Evolutionary conservation across 2,797 vertebrate species (phyloP).

Genomic region (Apogon hyalosoma): DNA sequence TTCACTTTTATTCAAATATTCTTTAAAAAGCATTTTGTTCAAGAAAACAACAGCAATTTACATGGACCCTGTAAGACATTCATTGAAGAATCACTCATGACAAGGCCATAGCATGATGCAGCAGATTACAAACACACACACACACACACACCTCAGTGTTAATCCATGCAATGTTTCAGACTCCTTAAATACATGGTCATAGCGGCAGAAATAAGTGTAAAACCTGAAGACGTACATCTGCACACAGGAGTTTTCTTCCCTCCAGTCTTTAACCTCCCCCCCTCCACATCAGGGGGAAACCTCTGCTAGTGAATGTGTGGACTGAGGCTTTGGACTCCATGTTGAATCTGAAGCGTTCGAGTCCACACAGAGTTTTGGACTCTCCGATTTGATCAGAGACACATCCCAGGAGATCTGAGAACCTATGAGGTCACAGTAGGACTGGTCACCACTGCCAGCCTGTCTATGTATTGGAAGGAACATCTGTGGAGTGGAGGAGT

Average conservation of each 20-base stretch:
- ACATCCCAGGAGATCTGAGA: slow-evolving; percentile 84
- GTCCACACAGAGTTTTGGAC: slow-evolving; percentile 72
- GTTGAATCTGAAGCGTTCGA: slow-evolving; percentile 69
- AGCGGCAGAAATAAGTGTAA: background rate
- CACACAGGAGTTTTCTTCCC: background rate
- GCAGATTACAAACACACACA: too few species aligned
- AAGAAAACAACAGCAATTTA: background rate
- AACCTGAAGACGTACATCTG: background rate
- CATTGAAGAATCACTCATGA: background rate
- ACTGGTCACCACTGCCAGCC: slow-evolving; percentile 56
- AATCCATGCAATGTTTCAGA: background rate
- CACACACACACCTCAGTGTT: background rate
- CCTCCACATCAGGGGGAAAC: slow-evolving; percentile 50
- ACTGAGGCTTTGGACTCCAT: slow-evolving; percentile 71
- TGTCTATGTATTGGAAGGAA: slow-evolving; percentile 51
- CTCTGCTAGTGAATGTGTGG: slow-evolving; percentile 45
- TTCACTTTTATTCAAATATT: slow-evolving; percentile 53
- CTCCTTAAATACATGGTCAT: background rate
- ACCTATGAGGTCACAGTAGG: slow-evolving; percentile 59
- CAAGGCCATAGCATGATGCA: background rate
- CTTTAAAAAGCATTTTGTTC: slow-evolving; percentile 31
- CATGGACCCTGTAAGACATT: slow-evolving; percentile 20
- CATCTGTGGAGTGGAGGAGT: slow-evolving; percentile 84
- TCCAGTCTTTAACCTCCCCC: background rate
- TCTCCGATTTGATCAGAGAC: slow-evolving; percentile 79